These are phyloP conservation scores for Rallus limicola DNA, from an alignment of 2,113 vertebrate species.

Conservation along the genomic window DNA sequence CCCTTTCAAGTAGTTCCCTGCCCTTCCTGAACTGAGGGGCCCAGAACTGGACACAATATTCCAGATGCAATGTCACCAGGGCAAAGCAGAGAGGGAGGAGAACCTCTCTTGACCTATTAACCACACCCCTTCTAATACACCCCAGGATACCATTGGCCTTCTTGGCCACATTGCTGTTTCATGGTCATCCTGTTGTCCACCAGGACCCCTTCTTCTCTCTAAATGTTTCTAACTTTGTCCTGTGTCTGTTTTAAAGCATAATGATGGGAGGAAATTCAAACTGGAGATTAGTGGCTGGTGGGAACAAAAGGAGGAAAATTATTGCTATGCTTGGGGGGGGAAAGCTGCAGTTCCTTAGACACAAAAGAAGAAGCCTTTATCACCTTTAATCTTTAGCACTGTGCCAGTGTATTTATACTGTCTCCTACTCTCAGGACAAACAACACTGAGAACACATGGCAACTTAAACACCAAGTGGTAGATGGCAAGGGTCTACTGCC, in stretches of 20 bases:
- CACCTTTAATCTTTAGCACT: not conserved
- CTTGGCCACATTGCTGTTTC: too few relatives aligned
- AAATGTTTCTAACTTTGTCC: not conserved
- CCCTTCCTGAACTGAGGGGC: too few relatives aligned
- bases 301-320: not conserved
- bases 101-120: too few relatives aligned
- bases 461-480: not conserved
- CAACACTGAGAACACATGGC: not conserved
- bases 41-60: too few relatives aligned
- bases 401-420: not conserved
- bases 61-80: too few relatives aligned
- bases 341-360: not conserved
- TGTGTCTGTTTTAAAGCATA: not conserved
- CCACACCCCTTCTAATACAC: too few relatives aligned
- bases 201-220: not conserved
- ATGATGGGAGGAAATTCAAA: not conserved
- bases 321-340: not conserved
- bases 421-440: not conserved
- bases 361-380: not conserved
- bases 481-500: not conserved
- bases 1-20: too few relatives aligned
- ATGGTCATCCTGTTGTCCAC: too few relatives aligned
- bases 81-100: too few relatives aligned
- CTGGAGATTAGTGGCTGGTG: not conserved
- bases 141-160: too few relatives aligned